Percentiles rank a stretch among this genome's conserved stretches.
Evolutionary conservation across 2,113 vertebrate genomes (phyloP).

Genomic region (Aegotheles bennettii): DNA sequence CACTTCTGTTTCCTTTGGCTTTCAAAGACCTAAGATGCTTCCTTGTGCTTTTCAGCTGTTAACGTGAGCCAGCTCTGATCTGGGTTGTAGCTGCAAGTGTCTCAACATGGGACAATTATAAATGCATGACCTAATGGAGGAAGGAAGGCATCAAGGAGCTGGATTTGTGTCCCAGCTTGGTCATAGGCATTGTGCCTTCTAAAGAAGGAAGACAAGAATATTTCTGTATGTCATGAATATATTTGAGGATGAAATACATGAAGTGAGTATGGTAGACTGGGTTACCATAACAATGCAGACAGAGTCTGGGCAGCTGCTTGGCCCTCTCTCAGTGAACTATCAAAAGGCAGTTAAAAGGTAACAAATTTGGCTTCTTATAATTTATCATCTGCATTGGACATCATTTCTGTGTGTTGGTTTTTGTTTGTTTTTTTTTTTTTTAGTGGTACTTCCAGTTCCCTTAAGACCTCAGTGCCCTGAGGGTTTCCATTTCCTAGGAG

Average conservation of each 20-base stretch:
- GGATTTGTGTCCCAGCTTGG: neutral
- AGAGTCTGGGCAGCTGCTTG: neutral
- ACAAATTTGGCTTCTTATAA: neutral
- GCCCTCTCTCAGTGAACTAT: neutral
- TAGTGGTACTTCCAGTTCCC: neutral
- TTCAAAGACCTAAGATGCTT: neutral
- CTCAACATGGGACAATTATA: neutral
- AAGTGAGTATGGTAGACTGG: neutral
- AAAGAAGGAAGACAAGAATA: neutral
- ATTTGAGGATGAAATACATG: neutral
- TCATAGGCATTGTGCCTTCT: neutral
- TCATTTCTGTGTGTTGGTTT: neutral
- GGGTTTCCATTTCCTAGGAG: neutral
- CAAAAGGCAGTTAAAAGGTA: neutral
- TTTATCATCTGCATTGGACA: neutral
- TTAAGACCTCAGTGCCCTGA: neutral
- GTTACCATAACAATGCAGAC: neutral
- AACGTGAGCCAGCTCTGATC: neutral
- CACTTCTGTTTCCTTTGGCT: conserved; percentile 2
- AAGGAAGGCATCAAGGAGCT: neutral
- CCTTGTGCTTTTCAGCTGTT: neutral
- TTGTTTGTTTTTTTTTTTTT: neutral
- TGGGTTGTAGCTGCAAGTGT: neutral
- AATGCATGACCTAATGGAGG: neutral
- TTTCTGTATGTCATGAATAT: neutral